Evolutionary conservation across 2,888 invertebrate genomes (phyloP).

Genomic region (Tachina lurida): DNA sequence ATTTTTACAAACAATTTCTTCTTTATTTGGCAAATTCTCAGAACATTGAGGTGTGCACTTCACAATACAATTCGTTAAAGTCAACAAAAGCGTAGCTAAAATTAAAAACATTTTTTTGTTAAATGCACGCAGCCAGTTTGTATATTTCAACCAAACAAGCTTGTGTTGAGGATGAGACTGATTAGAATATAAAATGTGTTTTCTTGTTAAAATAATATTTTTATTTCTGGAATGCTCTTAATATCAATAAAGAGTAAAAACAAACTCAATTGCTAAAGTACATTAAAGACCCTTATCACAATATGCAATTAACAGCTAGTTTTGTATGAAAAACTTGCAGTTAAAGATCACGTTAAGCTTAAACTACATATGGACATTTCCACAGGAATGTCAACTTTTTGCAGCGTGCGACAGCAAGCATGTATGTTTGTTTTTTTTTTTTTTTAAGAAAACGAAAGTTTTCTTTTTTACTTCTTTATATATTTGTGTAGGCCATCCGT

Average conservation of each 20-base stretch:
- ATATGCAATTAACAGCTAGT: no score
- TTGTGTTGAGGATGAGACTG: constrained; percentile 38
- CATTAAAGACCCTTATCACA: no score
- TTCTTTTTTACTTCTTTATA: no score
- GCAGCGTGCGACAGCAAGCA: no score
- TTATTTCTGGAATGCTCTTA: background rate
- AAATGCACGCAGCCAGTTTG: constrained; percentile 1
- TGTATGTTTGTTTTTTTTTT: no score
- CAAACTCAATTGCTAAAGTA: background rate
- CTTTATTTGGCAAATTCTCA: constrained; percentile 11
- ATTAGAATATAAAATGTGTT: background rate
- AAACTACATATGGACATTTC: no score
- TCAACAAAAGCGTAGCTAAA: background rate
- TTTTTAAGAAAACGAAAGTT: no score
- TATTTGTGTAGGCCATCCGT: no score
- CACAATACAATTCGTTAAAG: background rate
- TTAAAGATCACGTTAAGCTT: no score
- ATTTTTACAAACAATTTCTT: constrained; percentile 72
- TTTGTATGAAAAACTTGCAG: no score
- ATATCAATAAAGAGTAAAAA: background rate
- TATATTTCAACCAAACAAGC: background rate
- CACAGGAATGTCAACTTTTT: no score
- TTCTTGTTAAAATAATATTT: background rate
- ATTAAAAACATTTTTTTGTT: constrained; percentile 7
- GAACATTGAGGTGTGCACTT: constrained; percentile 39